These are phyloP conservation scores for Heptranchias perlo DNA, from an alignment of 2,113 vertebrate species.

Conservation along the genomic window DNA sequence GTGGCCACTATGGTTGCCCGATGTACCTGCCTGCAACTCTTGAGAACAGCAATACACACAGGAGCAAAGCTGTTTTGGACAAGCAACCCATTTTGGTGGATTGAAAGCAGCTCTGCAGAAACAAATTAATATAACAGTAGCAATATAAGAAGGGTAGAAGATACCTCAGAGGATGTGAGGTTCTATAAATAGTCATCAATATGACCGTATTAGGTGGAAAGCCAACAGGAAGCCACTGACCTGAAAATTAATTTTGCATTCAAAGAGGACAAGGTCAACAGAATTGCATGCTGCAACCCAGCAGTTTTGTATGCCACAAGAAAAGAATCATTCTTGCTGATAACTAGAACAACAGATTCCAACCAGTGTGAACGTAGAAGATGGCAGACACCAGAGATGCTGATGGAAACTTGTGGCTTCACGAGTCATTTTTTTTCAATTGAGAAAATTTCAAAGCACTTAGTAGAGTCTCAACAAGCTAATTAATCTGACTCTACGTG, in stretches of 20 bases:
- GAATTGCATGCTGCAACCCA: not conserved
- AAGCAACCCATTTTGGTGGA: not conserved
- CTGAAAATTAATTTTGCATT: slow-evolving; percentile 24
- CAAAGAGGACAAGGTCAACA: not conserved
- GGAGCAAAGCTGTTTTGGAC: not conserved
- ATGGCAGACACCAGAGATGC: not conserved
- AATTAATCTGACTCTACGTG: not conserved
- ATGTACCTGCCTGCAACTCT: not conserved
- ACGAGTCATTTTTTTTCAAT: not conserved
- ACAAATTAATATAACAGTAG: not conserved
- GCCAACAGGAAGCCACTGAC: slow-evolving; percentile 17
- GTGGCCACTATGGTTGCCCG: not conserved
- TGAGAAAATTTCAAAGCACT: not conserved
- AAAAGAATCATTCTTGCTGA: not conserved
- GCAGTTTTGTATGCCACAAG: not conserved
- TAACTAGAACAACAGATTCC: not conserved
- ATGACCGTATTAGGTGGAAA: not conserved
- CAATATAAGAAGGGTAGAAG: not conserved
- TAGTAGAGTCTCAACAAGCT: not conserved
- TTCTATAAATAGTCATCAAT: not conserved
- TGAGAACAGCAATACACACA: not conserved
- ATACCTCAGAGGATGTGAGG: not conserved
- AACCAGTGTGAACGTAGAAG: not conserved
- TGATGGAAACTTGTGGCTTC: not conserved
- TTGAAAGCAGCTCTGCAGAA: not conserved